Percentiles rank a stretch among this genome's conserved stretches.
Evolutionary conservation across 2,113 vertebrate species (phyloP).

Genomic region (Lepidiolamprologus cunningtoni): DNA sequence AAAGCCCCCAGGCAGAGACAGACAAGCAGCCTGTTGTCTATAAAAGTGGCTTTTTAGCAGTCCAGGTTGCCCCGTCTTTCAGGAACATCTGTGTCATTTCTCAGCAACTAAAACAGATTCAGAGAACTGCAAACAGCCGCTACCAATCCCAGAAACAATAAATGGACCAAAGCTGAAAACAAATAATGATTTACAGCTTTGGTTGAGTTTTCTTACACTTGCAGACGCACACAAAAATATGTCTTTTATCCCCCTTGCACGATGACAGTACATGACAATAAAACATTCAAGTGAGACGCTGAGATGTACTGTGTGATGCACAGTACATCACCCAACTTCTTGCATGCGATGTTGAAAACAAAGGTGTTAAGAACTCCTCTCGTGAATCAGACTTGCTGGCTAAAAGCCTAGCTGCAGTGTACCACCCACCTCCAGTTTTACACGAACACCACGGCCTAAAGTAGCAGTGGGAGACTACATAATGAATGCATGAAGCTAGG

Average conservation of each 20-base stretch:
- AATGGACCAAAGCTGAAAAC: not conserved
- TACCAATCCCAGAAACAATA: not conserved
- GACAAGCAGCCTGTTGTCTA: constrained; percentile 50
- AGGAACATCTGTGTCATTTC: constrained; percentile 18
- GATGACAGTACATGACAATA: not conserved
- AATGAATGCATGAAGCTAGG: constrained; percentile 65
- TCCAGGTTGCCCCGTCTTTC: constrained; percentile 13
- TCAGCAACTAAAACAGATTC: not conserved
- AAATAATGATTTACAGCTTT: not conserved
- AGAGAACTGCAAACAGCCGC: not conserved
- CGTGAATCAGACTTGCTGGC: constrained; percentile 47
- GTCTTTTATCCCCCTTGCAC: not conserved
- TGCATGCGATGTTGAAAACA: constrained; percentile 45
- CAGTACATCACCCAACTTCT: constrained; percentile 33
- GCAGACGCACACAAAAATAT: not conserved
- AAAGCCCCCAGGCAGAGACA: constrained; percentile 54
- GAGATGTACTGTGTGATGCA: constrained; percentile 15
- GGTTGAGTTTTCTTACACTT: not conserved
- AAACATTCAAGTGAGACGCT: constrained; percentile 13
- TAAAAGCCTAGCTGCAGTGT: constrained; percentile 51
- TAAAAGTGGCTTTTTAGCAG: constrained; percentile 43
- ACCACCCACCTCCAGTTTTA: constrained; percentile 58
- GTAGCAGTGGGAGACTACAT: constrained; percentile 54
- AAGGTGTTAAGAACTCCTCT: constrained; percentile 50
- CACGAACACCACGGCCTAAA: constrained; percentile 45